Evolutionary conservation across 2,113 vertebrate species (phyloP), one percentile per base, ranked within the genome.

Genomic region (Aegotheles bennettii): DNA sequence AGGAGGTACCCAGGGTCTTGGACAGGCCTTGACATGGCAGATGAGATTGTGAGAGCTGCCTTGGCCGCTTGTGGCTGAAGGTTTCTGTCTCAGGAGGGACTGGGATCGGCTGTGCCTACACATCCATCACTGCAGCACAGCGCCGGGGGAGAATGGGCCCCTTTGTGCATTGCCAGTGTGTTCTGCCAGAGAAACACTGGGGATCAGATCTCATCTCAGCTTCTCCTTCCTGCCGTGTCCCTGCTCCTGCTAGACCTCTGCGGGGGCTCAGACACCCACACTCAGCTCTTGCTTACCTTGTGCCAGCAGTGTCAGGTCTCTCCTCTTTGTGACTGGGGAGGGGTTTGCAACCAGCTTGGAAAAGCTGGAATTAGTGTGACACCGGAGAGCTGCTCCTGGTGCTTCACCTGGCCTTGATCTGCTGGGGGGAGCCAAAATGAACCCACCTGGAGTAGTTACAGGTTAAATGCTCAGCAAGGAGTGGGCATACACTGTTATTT

Each of bases 191-290:
- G 70, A 20, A 75, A 63, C 5, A 26, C 78, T 54, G 61, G 56
- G 82, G 68, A 93, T 94, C 85, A 59, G 75, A 94, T 94, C 93
- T 74, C 69, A 50, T 31, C 74, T 68, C 69, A 79, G 51, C 59
- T 67, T 63, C 43, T 82, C 47, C 56, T 90, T 96, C 87, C 91
- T 94, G 81, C 75, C 2, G 1, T 70, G 84, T 28, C 79, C 42
- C 57, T 12, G 21, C 47, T 79, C 61, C 43, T 2, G 4, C 28
- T 6, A 6, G 13, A 29, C 25, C 35, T 68, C 65, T 5, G 2
- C 6, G 7, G 9, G 16, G 42, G 36, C 42, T 81, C 48, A 74
- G 63, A 20, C 56, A 43, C 28, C 60, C 75, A 25, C 56, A 48
- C 60, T 59, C 40, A 25, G 53, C 65, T 61, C 51, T 84, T 50